Evolutionary conservation across 2,888 invertebrate species (phyloP).

Genomic region (Pachydiplax longipennis): DNA sequence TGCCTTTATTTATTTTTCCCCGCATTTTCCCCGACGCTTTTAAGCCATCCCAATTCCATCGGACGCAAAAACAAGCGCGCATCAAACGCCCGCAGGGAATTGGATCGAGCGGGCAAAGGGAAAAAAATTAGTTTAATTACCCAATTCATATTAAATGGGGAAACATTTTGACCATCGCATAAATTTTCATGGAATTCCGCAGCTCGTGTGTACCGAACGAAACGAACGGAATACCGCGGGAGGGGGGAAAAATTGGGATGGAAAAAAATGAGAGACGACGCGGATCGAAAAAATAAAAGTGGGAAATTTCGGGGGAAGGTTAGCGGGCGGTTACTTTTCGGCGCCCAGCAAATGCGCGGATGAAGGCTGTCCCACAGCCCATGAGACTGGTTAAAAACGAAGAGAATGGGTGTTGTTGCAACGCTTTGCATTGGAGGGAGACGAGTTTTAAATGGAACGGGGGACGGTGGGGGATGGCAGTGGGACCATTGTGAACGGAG

Average conservation of each 20-base stretch:
- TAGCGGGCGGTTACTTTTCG: background rate
- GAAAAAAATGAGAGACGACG: background rate
- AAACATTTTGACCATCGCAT: conserved; percentile 42
- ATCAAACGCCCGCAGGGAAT: too few relatives aligned
- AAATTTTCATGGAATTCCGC: conserved; percentile 45
- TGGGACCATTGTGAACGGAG: background rate
- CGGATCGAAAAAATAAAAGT: background rate
- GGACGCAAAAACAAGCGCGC: background rate
- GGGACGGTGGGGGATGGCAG: background rate
- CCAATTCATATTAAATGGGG: conserved; percentile 44
- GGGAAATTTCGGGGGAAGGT: conserved; percentile 11
- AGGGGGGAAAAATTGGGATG: background rate
- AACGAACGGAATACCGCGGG: background rate
- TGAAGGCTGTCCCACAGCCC: conserved; percentile 37
- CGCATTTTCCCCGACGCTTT: background rate
- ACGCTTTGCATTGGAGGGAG: background rate
- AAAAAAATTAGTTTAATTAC: conserved; percentile 39
- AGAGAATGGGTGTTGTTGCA: background rate
- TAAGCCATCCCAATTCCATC: background rate
- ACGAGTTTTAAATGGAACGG: background rate
- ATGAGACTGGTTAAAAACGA: conserved; percentile 19
- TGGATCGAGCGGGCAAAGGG: background rate
- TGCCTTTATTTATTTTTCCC: background rate
- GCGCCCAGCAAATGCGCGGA: conserved; percentile 33
- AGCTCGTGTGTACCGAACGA: conserved; percentile 4